Evolutionary conservation across 2,113 vertebrate species (phyloP).

Genomic region (Arvicanthis niloticus): DNA sequence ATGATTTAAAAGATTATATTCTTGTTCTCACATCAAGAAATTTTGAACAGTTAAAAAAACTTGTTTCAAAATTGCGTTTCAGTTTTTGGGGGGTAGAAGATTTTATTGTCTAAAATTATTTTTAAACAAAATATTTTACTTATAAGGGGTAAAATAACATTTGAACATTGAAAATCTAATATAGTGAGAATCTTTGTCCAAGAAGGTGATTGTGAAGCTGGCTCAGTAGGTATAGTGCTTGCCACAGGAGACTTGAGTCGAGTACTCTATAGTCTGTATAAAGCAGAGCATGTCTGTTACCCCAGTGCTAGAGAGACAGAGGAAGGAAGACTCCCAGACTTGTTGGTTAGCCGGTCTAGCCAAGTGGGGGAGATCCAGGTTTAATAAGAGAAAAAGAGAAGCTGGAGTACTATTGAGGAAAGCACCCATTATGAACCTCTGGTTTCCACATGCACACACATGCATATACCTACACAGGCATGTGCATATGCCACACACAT

Average conservation of each 20-base stretch:
- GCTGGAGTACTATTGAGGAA: not conserved
- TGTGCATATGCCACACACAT: not conserved
- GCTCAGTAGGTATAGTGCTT: not conserved
- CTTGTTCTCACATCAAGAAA: not conserved
- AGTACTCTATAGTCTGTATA: not conserved
- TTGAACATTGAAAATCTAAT: not conserved
- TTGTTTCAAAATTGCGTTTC: slow-evolving; percentile 1
- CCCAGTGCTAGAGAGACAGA: not conserved
- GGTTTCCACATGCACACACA: not conserved
- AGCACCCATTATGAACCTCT: not conserved
- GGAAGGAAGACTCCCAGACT: not conserved
- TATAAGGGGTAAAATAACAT: not conserved
- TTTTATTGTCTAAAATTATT: not conserved
- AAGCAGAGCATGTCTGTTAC: not conserved
- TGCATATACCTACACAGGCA: not conserved
- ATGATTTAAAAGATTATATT: not conserved
- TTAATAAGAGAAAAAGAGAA: not conserved
- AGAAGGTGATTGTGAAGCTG: not conserved
- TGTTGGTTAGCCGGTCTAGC: not conserved
- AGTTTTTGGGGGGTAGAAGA: not conserved
- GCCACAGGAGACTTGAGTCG: not conserved
- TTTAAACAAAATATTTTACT: not conserved
- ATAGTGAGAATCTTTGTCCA: not conserved
- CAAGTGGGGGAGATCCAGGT: not conserved
- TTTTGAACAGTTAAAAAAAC: slow-evolving; percentile 19